Evolutionary conservation across 1,140 invertebrate genomes (phyloP), one percentile per base, ranked within the genome.

Genomic region (Bombus breviceps): DNA sequence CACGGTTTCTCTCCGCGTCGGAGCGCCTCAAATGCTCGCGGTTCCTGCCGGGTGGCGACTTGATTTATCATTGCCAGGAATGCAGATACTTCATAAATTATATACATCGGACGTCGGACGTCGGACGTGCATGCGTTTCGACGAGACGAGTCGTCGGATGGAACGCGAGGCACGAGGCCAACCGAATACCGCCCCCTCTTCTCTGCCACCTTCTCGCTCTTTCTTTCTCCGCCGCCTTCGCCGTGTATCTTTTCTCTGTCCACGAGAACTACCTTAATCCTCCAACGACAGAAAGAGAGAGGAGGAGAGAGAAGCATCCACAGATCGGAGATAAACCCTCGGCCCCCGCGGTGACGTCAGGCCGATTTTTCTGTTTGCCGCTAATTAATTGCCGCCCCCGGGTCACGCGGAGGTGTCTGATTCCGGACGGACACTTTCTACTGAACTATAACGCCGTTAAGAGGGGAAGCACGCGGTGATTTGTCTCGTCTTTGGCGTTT

Each of bases 51-150:
- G 93, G 94, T 95, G 94, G 92, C 92, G 91, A 86, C 86, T 95
- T 95, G 94, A 95, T 95, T 95, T 95, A 94, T 95, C 91, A 93
- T 94, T 93, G 88, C 81, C 59, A 74, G 89, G 92, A 94, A 94
- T 94, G 94, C 93, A 94, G 94, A 94, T 95, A 93, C 93, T 94
- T 94, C 93, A 95, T 95, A 95, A 95, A 95, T 95, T 95, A 95
- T 94, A 94, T 92, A 94, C 89, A 92, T 89, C 90, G 81, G 88
- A 92, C 91, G 88, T 93, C 83, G 87, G 91, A 92, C 89, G 93
- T 93, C 92, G 91, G 79, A 89, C 88, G 91, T 92, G 92, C 86
- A 91, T 90, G 90, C 93, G 86, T 91, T 83, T 90, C 85, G 88
- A 90, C 81, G 85, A 75, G 90, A 90, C 90, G 88, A 90, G 87